Evolutionary conservation across 2,113 vertebrate genomes (phyloP), one percentile per base, ranked within the genome.

Genomic region (Vanacampus margaritifer): DNA sequence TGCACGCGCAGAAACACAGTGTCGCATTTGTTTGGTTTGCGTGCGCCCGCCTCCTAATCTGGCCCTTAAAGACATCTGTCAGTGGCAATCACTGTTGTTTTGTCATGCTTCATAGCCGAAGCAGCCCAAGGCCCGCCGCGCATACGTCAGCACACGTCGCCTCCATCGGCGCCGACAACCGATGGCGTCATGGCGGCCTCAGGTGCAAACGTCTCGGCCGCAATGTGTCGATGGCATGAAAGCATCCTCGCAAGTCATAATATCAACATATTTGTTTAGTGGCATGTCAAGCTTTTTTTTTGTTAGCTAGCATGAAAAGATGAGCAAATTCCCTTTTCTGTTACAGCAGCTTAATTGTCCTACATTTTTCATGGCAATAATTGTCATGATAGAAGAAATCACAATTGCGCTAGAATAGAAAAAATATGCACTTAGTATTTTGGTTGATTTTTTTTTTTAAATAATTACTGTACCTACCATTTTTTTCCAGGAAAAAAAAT

Each of bases 51-150:
- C 88, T 90, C 81, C 87, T 93, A 93, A 92, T 92, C 89, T 92
- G 80, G 84, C 89, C 91, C 88, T 92, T 92, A 91, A 92, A 92
- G 89, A 91, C 89, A 89, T 92, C 91, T 92, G 92, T 93, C 91
- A 93, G 89, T 84, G 90, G 86, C 79, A 85, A 91, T 93, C 90
- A 92, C 85, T 79, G 82, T 91, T 91, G 92, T 92, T 91, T 90
- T 91, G 92, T 93, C 92, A 91, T 88, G 90, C 91, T 90, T 79
- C 86, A 79, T 82, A 76, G 76, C 74, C 41, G n/a, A 75, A 72
- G 78, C 78, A 80, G 85, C 86, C 86, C 86, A 81, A 87, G 88
- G 87, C 86, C 89, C 92, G 90, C 87, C 91, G 87, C 89, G 89
- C 92, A 86, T 90, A 86, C 48, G 26, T 92, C 89, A 86, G 88